phyloP scores from a whole-genome alignment of 2,888 invertebrate species.

The Stenotaenia linearis region DNA sequence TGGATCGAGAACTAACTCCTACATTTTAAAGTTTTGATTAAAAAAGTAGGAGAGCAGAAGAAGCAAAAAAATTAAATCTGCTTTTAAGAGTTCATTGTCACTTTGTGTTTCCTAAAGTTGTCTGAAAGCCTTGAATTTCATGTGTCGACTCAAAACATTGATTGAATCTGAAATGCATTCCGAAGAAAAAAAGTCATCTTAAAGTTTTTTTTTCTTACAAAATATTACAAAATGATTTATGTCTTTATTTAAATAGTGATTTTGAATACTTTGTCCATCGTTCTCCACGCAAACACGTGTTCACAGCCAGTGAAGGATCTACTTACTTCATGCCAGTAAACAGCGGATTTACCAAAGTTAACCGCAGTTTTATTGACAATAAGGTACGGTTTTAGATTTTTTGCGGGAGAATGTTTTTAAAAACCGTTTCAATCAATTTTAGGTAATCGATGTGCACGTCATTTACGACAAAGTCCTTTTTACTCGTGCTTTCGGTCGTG shows the following conservation, averaged over 20 bases:
- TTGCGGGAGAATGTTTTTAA: not conserved
- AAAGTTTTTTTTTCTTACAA: not conserved
- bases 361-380: conserved; percentile 31
- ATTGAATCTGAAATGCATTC: not conserved
- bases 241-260: not conserved
- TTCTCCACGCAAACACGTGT: conserved; percentile 30
- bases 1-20: not conserved
- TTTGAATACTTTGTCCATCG: conserved; percentile 29
- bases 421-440: conserved; percentile 29
- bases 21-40: not conserved
- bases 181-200: no score
- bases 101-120: not conserved
- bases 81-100: not conserved
- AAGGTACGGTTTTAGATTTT: not conserved
- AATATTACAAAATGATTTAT: not conserved
- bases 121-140: not conserved
- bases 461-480: conserved; percentile 81
- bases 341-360: conserved; percentile 64
- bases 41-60: no score
- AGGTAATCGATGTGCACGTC: conserved; percentile 81
- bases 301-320: conserved; percentile 56
- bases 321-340: conserved; percentile 89
- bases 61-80: no score
- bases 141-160: no score
- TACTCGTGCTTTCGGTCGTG: conserved; percentile 62